phyloP scores from a whole-genome alignment of 2,888 invertebrate genomes.

The Dichetophora obliterata region DNA sequence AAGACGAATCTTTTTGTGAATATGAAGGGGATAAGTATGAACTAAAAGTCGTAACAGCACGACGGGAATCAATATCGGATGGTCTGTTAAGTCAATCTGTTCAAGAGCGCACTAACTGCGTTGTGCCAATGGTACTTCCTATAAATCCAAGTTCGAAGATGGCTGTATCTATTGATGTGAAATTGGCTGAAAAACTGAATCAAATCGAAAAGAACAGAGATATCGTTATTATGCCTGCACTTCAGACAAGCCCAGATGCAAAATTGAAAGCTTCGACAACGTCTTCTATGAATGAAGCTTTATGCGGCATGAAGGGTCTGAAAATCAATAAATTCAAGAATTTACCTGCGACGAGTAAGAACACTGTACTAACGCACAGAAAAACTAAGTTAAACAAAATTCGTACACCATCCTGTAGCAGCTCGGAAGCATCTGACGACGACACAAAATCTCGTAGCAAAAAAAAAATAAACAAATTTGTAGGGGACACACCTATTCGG shows the following conservation, averaged over 20 bases:
- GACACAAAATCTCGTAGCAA: constrained; percentile 84
- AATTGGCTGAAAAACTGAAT: constrained; percentile 61
- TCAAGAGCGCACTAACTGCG: constrained; percentile 71
- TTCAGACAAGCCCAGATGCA: not conserved
- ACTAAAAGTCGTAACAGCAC: constrained; percentile 72
- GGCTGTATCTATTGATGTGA: constrained; percentile 61
- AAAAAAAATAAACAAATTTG: constrained; percentile 82
- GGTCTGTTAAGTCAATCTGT: constrained; percentile 81
- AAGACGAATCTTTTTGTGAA: constrained; percentile 81
- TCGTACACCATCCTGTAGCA: constrained; percentile 90
- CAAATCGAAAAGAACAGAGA: constrained; percentile 56
- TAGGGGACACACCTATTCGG: constrained; percentile 73
- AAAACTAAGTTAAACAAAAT: constrained; percentile 80
- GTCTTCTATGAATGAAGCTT: constrained; percentile 41
- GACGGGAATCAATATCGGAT: constrained; percentile 84
- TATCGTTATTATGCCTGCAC: constrained; percentile 34
- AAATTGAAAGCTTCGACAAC: constrained; percentile 5
- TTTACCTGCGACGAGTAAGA: constrained; percentile 61
- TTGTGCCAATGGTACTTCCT: constrained; percentile 68
- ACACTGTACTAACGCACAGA: constrained; percentile 71
- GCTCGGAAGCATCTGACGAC: constrained; percentile 92
- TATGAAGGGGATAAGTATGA: constrained; percentile 73
- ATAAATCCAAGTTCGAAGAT: constrained; percentile 73
- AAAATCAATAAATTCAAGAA: constrained; percentile 66
- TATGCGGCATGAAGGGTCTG: constrained; percentile 62